Evolutionary conservation across 2,888 invertebrate species (phyloP).

Genomic region (Rhagonycha fulva): DNA sequence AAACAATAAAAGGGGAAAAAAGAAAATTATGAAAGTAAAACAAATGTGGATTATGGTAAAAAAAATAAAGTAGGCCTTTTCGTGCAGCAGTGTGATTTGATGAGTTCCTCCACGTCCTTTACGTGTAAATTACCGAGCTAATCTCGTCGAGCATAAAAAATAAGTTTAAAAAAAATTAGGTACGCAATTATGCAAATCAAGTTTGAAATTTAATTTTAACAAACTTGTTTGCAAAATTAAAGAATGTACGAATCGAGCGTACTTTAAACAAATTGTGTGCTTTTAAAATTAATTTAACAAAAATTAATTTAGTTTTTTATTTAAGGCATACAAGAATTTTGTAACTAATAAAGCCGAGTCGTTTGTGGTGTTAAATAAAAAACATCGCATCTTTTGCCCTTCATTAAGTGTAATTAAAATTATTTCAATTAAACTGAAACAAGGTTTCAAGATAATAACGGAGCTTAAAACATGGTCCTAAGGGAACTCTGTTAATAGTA

Average conservation of each 20-base stretch:
- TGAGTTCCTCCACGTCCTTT: background rate
- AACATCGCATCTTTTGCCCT: conserved; percentile 38
- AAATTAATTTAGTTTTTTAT: conserved; percentile 14
- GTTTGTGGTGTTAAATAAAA: conserved; percentile 33
- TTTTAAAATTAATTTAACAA: conserved; percentile 7
- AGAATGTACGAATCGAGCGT: background rate
- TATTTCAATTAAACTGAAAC: conserved; percentile 39
- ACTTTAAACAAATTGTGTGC: background rate
- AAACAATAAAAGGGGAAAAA: too few relatives aligned
- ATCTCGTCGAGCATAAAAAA: background rate
- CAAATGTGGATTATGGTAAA: background rate
- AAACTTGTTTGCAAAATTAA: background rate
- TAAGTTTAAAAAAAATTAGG: background rate
- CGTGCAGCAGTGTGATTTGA: background rate
- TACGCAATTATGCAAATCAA: background rate
- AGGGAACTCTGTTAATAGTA: conserved; percentile 31
- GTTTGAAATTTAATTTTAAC: background rate
- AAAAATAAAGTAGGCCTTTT: background rate
- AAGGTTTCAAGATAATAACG: conserved; percentile 36
- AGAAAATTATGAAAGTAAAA: background rate
- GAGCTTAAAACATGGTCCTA: conserved; percentile 32
- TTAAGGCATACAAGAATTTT: conserved; percentile 15
- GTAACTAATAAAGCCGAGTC: conserved; percentile 26
- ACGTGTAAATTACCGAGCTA: background rate
- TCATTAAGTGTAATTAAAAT: conserved; percentile 39